Evolutionary conservation across 2,888 invertebrate species (phyloP).

Genomic region (Bursaphelenchus okinawaensis): DNA sequence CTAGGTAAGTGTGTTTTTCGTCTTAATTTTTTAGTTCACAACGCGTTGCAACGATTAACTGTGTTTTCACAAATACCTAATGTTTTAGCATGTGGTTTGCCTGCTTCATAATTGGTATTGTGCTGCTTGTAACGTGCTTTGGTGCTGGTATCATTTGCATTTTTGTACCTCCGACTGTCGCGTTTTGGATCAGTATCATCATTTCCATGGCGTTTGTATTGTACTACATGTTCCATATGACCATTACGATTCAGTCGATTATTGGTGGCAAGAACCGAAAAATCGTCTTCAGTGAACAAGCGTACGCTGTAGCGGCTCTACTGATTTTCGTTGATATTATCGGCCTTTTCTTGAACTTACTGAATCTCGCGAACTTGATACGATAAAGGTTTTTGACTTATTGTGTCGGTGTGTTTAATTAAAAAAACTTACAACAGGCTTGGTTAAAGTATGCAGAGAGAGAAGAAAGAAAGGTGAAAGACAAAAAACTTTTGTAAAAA

Average conservation of each 20-base stretch:
- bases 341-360: not conserved
- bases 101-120: no score
- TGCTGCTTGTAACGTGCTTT: not conserved
- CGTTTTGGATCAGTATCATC: not conserved
- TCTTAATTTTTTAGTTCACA: no score
- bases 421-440: no score
- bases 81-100: no score
- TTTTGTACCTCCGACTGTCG: no score
- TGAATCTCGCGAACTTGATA: not conserved
- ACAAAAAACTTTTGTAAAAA: no score
- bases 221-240: not conserved
- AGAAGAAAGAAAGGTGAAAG: no score
- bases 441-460: no score
- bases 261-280: not conserved
- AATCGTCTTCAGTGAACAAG: not conserved
- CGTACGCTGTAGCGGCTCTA: not conserved
- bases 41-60: no score
- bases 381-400: not conserved
- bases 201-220: not conserved
- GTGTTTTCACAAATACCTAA: no score
- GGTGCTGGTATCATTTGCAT: no score
- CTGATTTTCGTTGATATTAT: not conserved
- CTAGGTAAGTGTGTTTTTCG: not conserved
- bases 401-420: not conserved
- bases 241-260: not conserved